These are phyloP conservation scores for Pterocles burchelli DNA, from an alignment of 2,113 vertebrate species.

Conservation along the genomic window DNA sequence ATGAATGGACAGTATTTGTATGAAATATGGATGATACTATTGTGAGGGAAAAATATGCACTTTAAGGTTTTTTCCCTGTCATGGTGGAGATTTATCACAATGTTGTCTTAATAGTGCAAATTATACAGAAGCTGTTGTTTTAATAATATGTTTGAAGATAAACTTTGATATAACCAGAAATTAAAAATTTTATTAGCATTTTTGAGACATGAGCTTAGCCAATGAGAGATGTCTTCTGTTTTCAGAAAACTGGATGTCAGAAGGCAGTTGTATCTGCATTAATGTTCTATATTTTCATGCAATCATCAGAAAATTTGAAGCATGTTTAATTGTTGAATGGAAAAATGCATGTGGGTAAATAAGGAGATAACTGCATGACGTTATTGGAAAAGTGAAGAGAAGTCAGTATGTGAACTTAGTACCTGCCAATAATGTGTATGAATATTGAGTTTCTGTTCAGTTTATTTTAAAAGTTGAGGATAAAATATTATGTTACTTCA, in stretches of 20 bases:
- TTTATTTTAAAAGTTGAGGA: conserved; percentile 1
- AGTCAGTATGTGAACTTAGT: not conserved
- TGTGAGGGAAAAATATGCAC: not conserved
- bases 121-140: not conserved
- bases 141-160: not conserved
- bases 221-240: not conserved
- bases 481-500: not conserved
- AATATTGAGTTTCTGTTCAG: not conserved
- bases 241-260: not conserved
- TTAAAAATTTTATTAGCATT: not conserved
- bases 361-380: not conserved
- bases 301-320: not conserved
- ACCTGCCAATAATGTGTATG: not conserved
- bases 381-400: not conserved
- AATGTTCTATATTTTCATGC: not conserved
- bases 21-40: not conserved
- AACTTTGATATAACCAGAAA: not conserved
- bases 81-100: not conserved
- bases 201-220: not conserved
- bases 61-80: not conserved
- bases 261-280: not conserved
- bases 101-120: not conserved
- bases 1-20: not conserved
- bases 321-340: not conserved
- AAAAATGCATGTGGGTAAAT: not conserved